Conservation (phyloP, 30 jellyfish, hydroid and myxozoan genomes). For the Phacellophora camtschatica region DNA sequence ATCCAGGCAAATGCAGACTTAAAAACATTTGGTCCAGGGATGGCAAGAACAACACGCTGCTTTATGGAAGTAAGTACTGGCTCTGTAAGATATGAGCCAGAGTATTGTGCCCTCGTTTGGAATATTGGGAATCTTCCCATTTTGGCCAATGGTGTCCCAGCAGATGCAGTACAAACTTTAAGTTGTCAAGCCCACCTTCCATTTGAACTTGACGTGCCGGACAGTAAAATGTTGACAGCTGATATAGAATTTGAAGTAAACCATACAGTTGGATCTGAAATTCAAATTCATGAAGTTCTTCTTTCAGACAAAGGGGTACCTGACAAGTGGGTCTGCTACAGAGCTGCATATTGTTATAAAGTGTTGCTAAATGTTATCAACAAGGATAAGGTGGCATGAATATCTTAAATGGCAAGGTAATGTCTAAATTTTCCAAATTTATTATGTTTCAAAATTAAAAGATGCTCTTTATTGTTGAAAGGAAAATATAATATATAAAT, state of each 20-base stretch:
- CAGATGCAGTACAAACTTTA: slow-evolving; percentile 80
- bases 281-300: slow-evolving; percentile 65
- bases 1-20: slow-evolving; percentile 43
- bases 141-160: slow-evolving; percentile 55
- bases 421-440: no score
- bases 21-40: slow-evolving; percentile 51
- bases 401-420: no score
- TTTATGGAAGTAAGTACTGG: slow-evolving; percentile 72
- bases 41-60: slow-evolving; percentile 58
- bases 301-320: slow-evolving; percentile 67
- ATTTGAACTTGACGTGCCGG: slow-evolving; percentile 69
- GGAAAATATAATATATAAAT: no score
- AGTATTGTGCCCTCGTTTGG: slow-evolving; percentile 84
- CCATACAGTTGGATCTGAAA: slow-evolving; percentile 74
- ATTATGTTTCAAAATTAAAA: no score
- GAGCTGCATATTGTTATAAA: slow-evolving; percentile 64
- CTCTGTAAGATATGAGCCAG: slow-evolving; percentile 83
- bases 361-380: slow-evolving; percentile 43
- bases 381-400: slow-evolving; percentile 34
- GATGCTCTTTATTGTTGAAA: no score
- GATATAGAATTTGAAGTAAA: slow-evolving; percentile 79
- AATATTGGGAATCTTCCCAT: slow-evolving; percentile 75
- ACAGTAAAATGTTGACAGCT: slow-evolving; percentile 55
- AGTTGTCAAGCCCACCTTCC: slow-evolving; percentile 73
- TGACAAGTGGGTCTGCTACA: slow-evolving; percentile 92